Evolutionary conservation across 2,888 invertebrate genomes (phyloP).

Genomic region (Villa cingulata): DNA sequence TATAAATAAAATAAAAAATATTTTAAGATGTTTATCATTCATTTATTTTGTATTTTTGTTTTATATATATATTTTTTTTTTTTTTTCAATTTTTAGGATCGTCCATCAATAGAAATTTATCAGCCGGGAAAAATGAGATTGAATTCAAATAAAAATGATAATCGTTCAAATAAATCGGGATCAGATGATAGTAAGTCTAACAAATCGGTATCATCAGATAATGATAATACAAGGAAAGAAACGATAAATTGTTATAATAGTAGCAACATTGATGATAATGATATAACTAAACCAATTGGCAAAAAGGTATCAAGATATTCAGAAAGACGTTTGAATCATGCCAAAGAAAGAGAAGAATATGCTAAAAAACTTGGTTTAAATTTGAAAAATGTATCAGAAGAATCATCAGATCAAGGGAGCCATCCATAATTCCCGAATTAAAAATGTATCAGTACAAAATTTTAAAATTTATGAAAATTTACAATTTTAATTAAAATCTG

Average conservation of each 20-base stretch:
- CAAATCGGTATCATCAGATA: neutral
- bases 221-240: constrained; percentile 9
- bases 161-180: constrained; percentile 5
- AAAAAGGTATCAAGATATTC: constrained; percentile 26
- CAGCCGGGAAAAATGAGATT: constrained; percentile 55
- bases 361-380: no score
- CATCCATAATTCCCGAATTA: no score
- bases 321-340: constrained; percentile 21
- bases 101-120: constrained; percentile 80
- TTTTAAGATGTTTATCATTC: no score
- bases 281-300: constrained; percentile 9
- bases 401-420: no score
- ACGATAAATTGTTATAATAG: neutral
- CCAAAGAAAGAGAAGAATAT: constrained; percentile 11
- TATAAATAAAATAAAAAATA: no score
- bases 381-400: no score
- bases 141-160: constrained; percentile 23
- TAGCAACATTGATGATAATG: constrained; percentile 13
- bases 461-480: no score
- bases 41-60: no score
- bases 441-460: no score
- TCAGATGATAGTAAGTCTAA: neutral
- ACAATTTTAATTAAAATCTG: no score
- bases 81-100: constrained; percentile 43
- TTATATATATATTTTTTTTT: no score